Conservation (phyloP, 1,140 invertebrate genomes). For the Carcinoscorpius rotundicauda region DNA sequence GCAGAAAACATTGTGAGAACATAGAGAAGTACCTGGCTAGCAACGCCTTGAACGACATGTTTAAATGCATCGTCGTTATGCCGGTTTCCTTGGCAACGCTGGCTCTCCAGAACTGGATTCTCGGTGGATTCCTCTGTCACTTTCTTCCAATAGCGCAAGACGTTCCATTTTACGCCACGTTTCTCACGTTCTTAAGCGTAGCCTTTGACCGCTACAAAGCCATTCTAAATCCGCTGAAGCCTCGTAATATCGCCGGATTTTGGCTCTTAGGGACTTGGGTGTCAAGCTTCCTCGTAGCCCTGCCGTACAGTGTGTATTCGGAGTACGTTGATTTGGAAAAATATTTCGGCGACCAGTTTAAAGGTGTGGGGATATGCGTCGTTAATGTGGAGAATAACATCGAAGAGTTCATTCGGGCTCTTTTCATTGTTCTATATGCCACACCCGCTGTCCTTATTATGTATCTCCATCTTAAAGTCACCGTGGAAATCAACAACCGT, state of each 20-base stretch:
- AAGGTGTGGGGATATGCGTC: conserved; percentile 31
- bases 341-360: conserved; percentile 26
- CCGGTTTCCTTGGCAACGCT: conserved; percentile 53
- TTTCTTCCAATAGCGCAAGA: conserved; percentile 62
- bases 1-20: conserved; percentile 47
- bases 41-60: conserved; percentile 49
- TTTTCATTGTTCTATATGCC: conserved; percentile 45
- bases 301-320: conserved; percentile 59
- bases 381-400: conserved; percentile 32
- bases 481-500: conserved; percentile 42
- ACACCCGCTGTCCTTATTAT: conserved; percentile 46
- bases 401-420: conserved; percentile 33
- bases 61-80: conserved; percentile 51
- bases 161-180: conserved; percentile 52
- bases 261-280: conserved; percentile 55
- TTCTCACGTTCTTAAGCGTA: conserved; percentile 53
- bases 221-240: conserved; percentile 47
- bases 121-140: conserved; percentile 58
- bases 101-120: conserved; percentile 57
- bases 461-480: conserved; percentile 47
- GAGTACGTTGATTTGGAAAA: conserved; percentile 53
- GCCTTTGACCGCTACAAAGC: conserved; percentile 52
- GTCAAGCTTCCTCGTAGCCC: conserved; percentile 50
- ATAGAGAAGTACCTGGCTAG: conserved; percentile 54
- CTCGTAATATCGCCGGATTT: conserved; percentile 48